Evolutionary conservation across 2,888 invertebrate genomes (phyloP).

Genomic region (Archips crataeganus): DNA sequence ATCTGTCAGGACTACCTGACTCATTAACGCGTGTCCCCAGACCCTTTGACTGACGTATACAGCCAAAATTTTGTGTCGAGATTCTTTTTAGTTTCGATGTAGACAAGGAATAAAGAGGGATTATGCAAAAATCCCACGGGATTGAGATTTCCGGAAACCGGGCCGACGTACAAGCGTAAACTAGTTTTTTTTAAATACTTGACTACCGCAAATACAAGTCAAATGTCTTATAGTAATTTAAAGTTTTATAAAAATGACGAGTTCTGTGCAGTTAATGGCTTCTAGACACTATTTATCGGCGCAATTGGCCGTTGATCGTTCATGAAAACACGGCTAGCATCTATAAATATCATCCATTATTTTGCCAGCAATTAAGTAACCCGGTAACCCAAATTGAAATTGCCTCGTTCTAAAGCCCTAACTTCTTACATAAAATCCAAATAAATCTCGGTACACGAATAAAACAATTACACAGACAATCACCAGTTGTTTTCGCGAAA

Average conservation of each 20-base stretch:
- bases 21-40: no score
- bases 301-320: neutral
- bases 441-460: slow-evolving; percentile 64
- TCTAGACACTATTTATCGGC: neutral
- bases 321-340: neutral
- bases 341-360: neutral
- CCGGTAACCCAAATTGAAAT: slow-evolving; percentile 30
- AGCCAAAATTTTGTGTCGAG: no score
- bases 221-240: no score
- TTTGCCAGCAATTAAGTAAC: slow-evolving; percentile 8
- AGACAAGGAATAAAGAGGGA: no score
- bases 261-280: neutral
- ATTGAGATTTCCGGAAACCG: no score
- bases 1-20: no score
- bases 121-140: no score
- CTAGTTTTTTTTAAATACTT: no score
- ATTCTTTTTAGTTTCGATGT: no score
- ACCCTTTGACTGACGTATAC: no score
- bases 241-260: neutral
- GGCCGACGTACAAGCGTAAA: no score
- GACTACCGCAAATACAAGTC: no score
- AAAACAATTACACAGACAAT: slow-evolving; percentile 78
- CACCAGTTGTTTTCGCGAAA: slow-evolving; percentile 74
- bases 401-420: slow-evolving; percentile 41
- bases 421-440: slow-evolving; percentile 47